phyloP scores from a whole-genome alignment of 2,113 vertebrate genomes.

The Amphiprion percula region DNA sequence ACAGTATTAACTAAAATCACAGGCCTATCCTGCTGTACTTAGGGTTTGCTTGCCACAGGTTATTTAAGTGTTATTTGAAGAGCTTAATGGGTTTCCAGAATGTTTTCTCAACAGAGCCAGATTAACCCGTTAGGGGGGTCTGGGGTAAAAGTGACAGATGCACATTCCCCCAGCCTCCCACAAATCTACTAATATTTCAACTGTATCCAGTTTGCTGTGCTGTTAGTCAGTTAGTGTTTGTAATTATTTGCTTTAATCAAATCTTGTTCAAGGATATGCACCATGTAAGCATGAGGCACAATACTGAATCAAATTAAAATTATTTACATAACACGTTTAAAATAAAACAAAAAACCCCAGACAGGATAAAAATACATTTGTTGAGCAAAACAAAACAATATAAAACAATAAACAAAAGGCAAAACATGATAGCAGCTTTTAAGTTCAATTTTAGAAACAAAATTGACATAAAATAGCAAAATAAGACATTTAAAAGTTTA shows the following conservation, averaged over 20 bases:
- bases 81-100: constrained; percentile 11
- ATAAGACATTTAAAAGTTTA: no score
- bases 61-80: constrained; percentile 3
- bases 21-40: neutral
- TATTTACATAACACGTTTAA: no score
- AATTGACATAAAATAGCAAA: no score
- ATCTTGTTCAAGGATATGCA: neutral
- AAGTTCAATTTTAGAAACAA: no score
- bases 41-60: neutral
- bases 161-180: neutral
- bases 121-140: neutral
- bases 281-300: no score
- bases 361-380: no score
- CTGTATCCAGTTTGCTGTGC: neutral
- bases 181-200: neutral
- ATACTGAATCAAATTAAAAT: no score
- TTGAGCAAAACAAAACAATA: no score
- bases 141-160: constrained; percentile 15
- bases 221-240: neutral
- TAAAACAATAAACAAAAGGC: no score
- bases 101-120: constrained; percentile 3
- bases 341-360: no score
- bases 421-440: no score
- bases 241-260: no score
- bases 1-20: neutral